Evolutionary conservation across 2,113 vertebrate genomes (phyloP), one percentile per base, ranked within the genome.

Genomic region (Motacilla tschutschensis): DNA sequence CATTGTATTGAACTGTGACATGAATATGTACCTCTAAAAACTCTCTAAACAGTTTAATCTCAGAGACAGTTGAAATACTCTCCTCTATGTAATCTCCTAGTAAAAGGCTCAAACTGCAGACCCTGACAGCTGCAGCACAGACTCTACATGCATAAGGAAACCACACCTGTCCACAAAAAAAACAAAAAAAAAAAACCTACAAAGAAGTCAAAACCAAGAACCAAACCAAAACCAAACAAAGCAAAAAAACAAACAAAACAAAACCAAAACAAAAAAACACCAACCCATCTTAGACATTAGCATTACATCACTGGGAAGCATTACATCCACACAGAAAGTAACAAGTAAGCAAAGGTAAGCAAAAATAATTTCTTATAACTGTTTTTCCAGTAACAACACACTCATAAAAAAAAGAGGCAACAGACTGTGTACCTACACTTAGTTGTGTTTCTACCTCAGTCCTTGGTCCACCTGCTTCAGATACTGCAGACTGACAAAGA

Each of bases 391-490:
- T 47, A 67, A 59, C 7, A 65, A 46, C 16, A 14, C 11, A 50
- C 38, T 24, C 6, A 43, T 40, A 43, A 35, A 17, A 48, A 28
- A 35, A 55, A 25, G 4, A 41, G 0, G 8, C 18, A 86, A 26
- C 5, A 85, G 14, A 54, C 6, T 43, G 63, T 91, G 33, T 85
- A 96, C 96, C 77, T 96, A 97, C 96, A 93, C 33, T 96, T 89
- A 33, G 71, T 26, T 92, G 94, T 48, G 85, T 69, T 70, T 93
- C 94, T 89, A 24, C 48, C 6, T 93, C 83, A 47, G 70, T 66
- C 24, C 20, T 63, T 18, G 78, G 73, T 84, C 75, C 93, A n/a
- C 65, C 50, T 83, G 40, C 63, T 92, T 93, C 94, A 71, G 66
- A 63, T 41, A 80, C 93, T 13, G 60, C 73, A 84, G 79, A 21